A percentile compares a stretch with the other conserved stretches of the same genome.
These are phyloP conservation scores for Desmodus rotundus DNA, from an alignment of 2,113 vertebrate species.

Conservation along the genomic window DNA sequence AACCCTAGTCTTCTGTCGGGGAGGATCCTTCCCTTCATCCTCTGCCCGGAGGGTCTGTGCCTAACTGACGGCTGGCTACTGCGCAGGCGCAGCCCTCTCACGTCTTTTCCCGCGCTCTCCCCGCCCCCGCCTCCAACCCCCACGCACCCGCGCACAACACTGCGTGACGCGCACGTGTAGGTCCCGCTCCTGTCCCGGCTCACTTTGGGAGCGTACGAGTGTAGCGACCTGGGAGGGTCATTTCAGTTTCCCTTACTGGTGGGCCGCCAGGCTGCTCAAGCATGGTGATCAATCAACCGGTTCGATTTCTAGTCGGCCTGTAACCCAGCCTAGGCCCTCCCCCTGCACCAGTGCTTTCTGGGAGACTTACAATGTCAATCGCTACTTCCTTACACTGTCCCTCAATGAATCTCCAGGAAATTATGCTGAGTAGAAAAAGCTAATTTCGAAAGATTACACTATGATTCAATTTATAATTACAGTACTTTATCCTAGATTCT, in stretches of 20 bases:
- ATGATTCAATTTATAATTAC: neutral
- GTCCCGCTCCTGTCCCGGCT: fast-evolving
- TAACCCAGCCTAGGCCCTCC: neutral
- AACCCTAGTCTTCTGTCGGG: neutral
- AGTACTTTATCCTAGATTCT: neutral
- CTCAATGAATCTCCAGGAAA: neutral
- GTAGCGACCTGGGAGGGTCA: fast-evolving
- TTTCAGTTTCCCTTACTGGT: neutral
- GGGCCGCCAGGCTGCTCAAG: neutral
- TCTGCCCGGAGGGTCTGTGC: neutral
- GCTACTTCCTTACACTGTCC: neutral
- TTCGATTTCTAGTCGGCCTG: neutral
- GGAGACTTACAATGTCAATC: neutral
- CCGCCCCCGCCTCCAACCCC: neutral
- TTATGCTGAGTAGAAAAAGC: neutral
- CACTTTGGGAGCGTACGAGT: fast-evolving
- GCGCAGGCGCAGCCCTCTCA: constrained; percentile 14
- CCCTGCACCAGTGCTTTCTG: neutral
- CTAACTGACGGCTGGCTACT: neutral
- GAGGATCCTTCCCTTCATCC: constrained; percentile 22
- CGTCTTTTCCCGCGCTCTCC: neutral
- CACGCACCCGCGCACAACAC: neutral
- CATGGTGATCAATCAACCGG: neutral
- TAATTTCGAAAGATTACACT: neutral
- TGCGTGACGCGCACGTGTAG: fast-evolving